Evolutionary conservation across 2,888 invertebrate species (phyloP), one percentile per base, ranked within the genome.

Genomic region (Macroteleia sp.): DNA sequence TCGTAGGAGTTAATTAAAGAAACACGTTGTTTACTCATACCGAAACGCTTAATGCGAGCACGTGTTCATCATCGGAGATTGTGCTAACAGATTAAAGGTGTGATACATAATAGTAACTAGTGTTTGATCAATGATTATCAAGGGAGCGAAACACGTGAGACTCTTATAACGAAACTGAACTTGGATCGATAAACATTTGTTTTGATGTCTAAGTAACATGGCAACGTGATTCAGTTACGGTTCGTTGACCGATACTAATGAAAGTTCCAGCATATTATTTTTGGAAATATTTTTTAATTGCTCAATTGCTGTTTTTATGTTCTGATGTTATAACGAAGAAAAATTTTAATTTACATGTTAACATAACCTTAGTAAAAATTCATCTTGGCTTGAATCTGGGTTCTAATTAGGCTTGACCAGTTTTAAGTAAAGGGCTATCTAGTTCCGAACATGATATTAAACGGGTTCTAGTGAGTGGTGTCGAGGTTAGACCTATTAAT

Each of bases 161-260:
- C 39, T 30, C 46, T 54, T 42, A 46, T 46, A 50, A 50, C 28
- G 16, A 44, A 50, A 28, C 32, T 54, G 59, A 70, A 56, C 70
- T 64, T 50, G 57, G 76, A 77, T 79, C 79, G 69, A 79, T 79
- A 79, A 73, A 73, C 76, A 73, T 77, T 77, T 79, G 79, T 79
- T 79, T 79, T 77, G 79, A 73, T 62, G 73, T 73, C 73, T 69
- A 17, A 48, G 73, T 79, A 73, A 25, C 79, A 52, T 79, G 61
- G 79, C 79, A 79, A 79, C 79, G 41, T 73, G n/a, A 39, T 36
- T 64, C 36, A n/a, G 20, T 42, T 54, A 54, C 52, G 41, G 77
- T 77, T 70, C 77, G 71, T 61, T 54, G 71, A 71, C 77, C 70
- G 66, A 64, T 41, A 61, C 41, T 32, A 62, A 54, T 48, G 28